Evolutionary conservation across 1,140 invertebrate species (phyloP).

Genomic region (Heliconius hewitsoni): DNA sequence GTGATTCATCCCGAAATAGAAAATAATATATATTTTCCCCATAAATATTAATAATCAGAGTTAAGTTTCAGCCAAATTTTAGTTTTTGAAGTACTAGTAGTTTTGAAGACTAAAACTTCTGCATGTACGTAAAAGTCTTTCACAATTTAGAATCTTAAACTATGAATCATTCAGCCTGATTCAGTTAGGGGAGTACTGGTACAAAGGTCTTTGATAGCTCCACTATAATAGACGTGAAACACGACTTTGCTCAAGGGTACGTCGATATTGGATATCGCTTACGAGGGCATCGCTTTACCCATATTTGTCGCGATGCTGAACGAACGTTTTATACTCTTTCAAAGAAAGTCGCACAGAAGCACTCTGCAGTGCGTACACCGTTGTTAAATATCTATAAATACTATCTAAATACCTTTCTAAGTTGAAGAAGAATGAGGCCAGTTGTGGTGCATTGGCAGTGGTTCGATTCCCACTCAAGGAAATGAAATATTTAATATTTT

Average conservation of each 20-base stretch:
- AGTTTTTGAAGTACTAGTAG: no score
- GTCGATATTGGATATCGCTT: conserved; percentile 65
- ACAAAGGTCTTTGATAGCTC: conserved; percentile 48
- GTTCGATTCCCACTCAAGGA: no score
- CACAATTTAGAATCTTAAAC: neutral
- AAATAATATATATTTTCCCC: no score
- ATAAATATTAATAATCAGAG: no score
- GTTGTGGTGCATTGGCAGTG: no score
- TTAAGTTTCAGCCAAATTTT: no score
- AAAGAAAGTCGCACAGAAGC: conserved; percentile 53
- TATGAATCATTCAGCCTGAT: conserved; percentile 33
- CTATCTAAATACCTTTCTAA: conserved; percentile 39
- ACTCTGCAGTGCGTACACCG: conserved; percentile 26
- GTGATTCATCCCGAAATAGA: no score
- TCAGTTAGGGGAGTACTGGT: conserved; percentile 38
- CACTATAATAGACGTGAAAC: conserved; percentile 53
- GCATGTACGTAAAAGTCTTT: neutral
- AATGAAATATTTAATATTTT: no score
- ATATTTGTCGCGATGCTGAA: conserved; percentile 52
- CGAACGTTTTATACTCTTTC: conserved; percentile 45
- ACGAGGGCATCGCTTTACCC: conserved; percentile 45
- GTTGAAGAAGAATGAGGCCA: no score
- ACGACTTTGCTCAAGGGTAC: conserved; percentile 41
- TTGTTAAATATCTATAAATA: conserved; percentile 47
- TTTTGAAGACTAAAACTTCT: neutral